phyloP scores from a whole-genome alignment of 2,797 vertebrate species.

The Myiotriccus ornatus region DNA sequence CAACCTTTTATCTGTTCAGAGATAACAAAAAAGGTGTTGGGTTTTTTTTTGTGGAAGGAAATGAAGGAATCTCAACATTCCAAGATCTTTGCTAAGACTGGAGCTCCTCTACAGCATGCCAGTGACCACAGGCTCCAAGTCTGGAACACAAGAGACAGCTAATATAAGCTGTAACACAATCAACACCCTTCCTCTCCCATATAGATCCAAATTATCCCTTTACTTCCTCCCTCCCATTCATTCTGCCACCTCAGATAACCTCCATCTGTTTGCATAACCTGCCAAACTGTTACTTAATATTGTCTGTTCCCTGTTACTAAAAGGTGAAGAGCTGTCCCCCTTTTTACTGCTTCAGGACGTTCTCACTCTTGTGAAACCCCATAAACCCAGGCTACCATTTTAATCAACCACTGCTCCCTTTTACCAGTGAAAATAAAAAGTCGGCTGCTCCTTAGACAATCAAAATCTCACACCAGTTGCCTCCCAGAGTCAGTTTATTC shows the following conservation, averaged over 20 bases:
- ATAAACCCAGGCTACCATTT: neutral
- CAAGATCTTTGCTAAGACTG: neutral
- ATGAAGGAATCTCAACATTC: neutral
- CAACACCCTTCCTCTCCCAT: neutral
- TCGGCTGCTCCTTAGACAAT: neutral
- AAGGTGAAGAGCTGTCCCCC: neutral
- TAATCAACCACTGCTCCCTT: neutral
- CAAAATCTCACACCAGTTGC: neutral
- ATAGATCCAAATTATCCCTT: rapidly evolving
- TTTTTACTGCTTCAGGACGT: neutral
- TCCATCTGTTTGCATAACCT: neutral
- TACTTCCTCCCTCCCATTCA: neutral
- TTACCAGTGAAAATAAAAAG: neutral
- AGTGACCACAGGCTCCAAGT: neutral
- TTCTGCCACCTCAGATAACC: neutral
- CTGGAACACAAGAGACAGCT: neutral
- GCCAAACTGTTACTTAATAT: neutral
- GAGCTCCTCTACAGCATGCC: neutral
- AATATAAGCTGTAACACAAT: neutral
- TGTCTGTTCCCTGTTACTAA: neutral
- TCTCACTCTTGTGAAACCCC: neutral
- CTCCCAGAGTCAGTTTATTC: neutral
- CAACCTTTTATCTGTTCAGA: neutral
- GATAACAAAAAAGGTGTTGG: neutral
- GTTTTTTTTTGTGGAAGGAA: neutral